Conservation (phyloP, 2,113 vertebrate species). For the Motacilla alba region DNA sequence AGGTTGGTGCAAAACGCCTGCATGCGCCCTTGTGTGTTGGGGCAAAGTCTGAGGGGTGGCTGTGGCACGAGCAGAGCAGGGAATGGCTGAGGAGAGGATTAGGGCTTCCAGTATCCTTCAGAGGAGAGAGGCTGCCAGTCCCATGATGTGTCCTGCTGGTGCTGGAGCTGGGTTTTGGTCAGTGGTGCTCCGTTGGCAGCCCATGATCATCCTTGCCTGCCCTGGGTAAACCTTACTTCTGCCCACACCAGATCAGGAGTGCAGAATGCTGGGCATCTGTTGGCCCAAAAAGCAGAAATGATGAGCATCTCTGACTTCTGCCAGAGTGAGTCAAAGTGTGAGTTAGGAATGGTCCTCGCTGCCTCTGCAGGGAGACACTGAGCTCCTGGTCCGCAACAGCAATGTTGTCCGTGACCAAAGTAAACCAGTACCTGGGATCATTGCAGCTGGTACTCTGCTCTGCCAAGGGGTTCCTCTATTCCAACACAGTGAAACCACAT, state of each 20-base stretch:
- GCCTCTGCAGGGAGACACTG: neutral
- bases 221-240: neutral
- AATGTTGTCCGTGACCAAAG: accelerated
- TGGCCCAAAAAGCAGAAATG: neutral
- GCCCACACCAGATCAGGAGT: neutral
- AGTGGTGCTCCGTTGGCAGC: neutral
- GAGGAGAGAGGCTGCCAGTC: neutral
- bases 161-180: neutral
- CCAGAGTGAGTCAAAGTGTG: neutral
- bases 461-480: neutral
- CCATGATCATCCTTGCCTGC: neutral
- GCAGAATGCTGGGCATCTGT: neutral
- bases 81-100: neutral
- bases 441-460: neutral
- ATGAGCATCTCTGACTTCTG: neutral
- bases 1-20: neutral
- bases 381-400: neutral
- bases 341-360: neutral
- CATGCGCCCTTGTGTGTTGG: accelerated
- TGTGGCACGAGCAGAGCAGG: neutral
- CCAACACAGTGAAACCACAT: neutral
- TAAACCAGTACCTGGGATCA: neutral
- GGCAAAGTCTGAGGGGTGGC: neutral
- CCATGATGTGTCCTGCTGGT: accelerated
- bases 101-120: neutral